phyloP scores from a whole-genome alignment of 2,888 invertebrate genomes.

The Amphipyra tragopoginis region DNA sequence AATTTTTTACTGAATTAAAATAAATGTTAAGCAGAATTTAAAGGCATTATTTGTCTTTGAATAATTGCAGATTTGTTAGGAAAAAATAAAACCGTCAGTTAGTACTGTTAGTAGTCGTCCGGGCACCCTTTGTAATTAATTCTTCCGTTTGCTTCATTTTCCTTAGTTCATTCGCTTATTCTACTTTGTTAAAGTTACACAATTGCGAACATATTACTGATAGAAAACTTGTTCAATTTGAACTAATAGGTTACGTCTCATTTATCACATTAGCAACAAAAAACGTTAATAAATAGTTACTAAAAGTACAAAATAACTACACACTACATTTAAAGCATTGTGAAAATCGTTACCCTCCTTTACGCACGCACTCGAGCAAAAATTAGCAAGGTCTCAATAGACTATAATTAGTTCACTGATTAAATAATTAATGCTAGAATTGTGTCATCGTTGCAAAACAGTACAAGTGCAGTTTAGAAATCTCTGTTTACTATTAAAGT shows the following conservation, averaged over 20 bases:
- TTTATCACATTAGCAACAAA: slow-evolving; percentile 35
- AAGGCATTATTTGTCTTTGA: neutral
- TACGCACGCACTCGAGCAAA: slow-evolving; percentile 48
- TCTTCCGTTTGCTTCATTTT: slow-evolving; percentile 35
- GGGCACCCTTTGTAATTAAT: slow-evolving; percentile 36
- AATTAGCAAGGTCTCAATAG: slow-evolving; percentile 57
- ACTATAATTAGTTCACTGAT: slow-evolving; percentile 59
- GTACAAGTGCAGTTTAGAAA: slow-evolving; percentile 60
- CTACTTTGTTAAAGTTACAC: slow-evolving; percentile 32
- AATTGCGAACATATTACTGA: slow-evolving; percentile 24
- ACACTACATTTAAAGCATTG: slow-evolving; percentile 40
- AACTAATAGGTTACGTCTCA: slow-evolving; percentile 39
- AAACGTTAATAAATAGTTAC: slow-evolving; percentile 25
- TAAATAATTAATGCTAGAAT: slow-evolving; percentile 58
- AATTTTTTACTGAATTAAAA: neutral
- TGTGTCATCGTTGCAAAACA: slow-evolving; percentile 61
- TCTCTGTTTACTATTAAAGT: slow-evolving; percentile 53
- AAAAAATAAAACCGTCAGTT: slow-evolving; percentile 5
- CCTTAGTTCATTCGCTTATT: slow-evolving; percentile 29
- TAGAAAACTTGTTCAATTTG: slow-evolving; percentile 36
- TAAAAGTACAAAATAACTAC: slow-evolving; percentile 28
- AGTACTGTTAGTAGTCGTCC: slow-evolving; percentile 6
- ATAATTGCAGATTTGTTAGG: slow-evolving; percentile 1
- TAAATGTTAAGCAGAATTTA: neutral
- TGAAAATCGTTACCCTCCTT: slow-evolving; percentile 51